Percentiles rank a stretch among this genome's conserved stretches.
phyloP scores from a whole-genome alignment of 2,797 vertebrate genomes.

The Takifugu rubripes region DNA sequence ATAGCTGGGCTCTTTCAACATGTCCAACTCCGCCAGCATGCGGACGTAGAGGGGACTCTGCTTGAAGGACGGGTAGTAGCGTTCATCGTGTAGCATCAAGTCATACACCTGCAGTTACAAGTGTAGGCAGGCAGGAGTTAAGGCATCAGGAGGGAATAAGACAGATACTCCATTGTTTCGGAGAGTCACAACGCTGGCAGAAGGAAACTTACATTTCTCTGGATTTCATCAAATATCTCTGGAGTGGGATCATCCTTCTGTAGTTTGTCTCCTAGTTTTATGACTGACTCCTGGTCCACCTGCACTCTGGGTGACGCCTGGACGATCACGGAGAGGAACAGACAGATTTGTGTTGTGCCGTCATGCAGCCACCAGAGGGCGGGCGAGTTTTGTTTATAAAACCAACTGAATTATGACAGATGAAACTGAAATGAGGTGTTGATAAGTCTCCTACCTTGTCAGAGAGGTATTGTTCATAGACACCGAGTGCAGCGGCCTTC shows the following conservation, averaged over 20 bases:
- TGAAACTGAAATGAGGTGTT: not conserved
- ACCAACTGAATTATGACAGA: no score
- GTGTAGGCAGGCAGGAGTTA: not conserved
- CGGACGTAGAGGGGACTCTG: conserved; percentile 93
- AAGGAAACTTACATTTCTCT: conserved; percentile 82
- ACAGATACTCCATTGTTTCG: no score
- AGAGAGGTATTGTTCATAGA: conserved; percentile 97
- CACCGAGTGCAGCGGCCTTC: conserved; percentile 90
- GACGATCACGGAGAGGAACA: not conserved
- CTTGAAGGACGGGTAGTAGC: conserved; percentile 94
- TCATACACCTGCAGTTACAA: conserved; percentile 87
- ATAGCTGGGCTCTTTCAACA: conserved; percentile 98
- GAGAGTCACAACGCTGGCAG: no score
- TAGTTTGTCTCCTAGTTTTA: conserved; percentile 87
- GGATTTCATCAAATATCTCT: conserved; percentile 98
- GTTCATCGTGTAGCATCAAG: conserved; percentile 93
- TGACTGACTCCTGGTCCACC: conserved; percentile 86
- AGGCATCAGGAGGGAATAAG: not conserved
- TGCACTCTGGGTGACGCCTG: conserved; percentile 95
- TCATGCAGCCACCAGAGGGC: not conserved
- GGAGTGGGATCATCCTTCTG: conserved; percentile 94
- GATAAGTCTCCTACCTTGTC: conserved; percentile 82
- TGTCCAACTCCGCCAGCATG: conserved; percentile 97
- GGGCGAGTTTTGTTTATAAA: not conserved
- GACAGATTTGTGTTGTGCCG: not conserved